phyloP scores from a whole-genome alignment of 2,888 invertebrate genomes.

The Drosophila aldrichi region DNA sequence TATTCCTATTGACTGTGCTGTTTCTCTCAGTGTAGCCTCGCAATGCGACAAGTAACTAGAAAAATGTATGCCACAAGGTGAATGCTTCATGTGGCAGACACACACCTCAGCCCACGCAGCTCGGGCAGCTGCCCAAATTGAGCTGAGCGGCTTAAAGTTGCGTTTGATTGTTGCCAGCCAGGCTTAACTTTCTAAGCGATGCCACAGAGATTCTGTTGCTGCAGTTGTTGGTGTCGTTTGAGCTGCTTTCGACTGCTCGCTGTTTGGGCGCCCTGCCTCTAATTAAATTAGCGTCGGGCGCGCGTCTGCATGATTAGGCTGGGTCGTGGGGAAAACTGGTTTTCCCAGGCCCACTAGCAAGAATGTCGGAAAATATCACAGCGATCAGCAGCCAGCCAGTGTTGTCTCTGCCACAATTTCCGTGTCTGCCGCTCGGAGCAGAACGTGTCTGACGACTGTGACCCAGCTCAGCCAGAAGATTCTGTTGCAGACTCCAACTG shows the following conservation, averaged over 20 bases:
- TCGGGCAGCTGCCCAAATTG: constrained; percentile 46
- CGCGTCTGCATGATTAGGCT: constrained; percentile 58
- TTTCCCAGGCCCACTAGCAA: constrained; percentile 46
- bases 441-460: constrained; percentile 76
- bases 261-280: constrained; percentile 52
- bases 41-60: no score
- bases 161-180: constrained; percentile 22
- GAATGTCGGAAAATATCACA: constrained; percentile 48
- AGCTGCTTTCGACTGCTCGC: constrained; percentile 22
- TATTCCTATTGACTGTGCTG: no score
- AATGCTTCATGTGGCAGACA: constrained; percentile 39
- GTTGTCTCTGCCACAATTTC: constrained; percentile 8
- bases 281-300: constrained; percentile 73
- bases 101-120: constrained; percentile 2
- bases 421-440: constrained; percentile 52
- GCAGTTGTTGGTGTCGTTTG: constrained; percentile 40
- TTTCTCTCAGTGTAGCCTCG: no score
- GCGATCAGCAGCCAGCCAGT: constrained; percentile 31
- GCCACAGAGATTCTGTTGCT: constrained; percentile 48
- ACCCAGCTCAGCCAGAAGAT: constrained; percentile 62
- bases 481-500: constrained; percentile 20
- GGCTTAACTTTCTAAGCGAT: constrained; percentile 63
- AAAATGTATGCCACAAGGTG: constrained; percentile 61
- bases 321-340: constrained; percentile 64
- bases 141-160: constrained; percentile 57